A percentile compares a stretch with the other conserved stretches of the same genome.
These are phyloP conservation scores for Cheilosia urbana DNA, from an alignment of 2,888 invertebrate species.

Conservation along the genomic window DNA sequence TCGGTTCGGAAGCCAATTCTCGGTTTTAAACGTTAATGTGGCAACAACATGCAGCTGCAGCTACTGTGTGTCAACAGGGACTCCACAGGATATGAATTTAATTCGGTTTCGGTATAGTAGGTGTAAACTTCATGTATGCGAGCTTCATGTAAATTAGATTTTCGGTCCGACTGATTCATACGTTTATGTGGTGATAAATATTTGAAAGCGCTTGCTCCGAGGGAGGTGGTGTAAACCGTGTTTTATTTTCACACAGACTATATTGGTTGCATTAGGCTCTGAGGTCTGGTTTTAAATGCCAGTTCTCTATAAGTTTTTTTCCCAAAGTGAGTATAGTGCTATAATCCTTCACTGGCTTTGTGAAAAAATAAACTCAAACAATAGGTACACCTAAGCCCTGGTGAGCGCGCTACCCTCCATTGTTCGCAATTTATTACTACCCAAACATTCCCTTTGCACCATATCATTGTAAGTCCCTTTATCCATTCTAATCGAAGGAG, in stretches of 20 bases:
- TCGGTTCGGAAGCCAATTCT: constrained; percentile 64
- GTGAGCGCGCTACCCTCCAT: constrained; percentile 31
- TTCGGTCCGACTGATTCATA: not conserved
- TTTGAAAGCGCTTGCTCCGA: constrained; percentile 3
- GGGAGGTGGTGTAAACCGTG: not conserved
- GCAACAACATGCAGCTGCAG: constrained; percentile 49
- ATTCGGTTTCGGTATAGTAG: constrained; percentile 40
- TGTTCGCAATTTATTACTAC: constrained; percentile 29
- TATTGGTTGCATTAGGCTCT: not conserved
- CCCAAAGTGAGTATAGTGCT: no score
- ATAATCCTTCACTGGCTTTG: not conserved
- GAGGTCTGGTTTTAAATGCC: no score
- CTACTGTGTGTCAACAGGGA: constrained; percentile 45
- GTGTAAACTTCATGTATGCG: constrained; percentile 23
- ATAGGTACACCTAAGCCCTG: constrained; percentile 63
- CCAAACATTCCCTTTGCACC: constrained; percentile 42
- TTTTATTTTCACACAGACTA: not conserved
- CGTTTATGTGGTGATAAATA: constrained; percentile 20
- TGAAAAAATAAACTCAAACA: constrained; percentile 55
- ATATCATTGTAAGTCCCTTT: constrained; percentile 50
- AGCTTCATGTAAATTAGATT: constrained; percentile 58
- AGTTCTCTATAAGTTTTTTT: no score
- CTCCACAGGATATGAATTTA: constrained; percentile 66
- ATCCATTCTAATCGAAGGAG: constrained; percentile 57
- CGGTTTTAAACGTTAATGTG: constrained; percentile 71